Evolutionary conservation across 1,140 invertebrate genomes (phyloP).

Genomic region (Aphis craccivora): DNA sequence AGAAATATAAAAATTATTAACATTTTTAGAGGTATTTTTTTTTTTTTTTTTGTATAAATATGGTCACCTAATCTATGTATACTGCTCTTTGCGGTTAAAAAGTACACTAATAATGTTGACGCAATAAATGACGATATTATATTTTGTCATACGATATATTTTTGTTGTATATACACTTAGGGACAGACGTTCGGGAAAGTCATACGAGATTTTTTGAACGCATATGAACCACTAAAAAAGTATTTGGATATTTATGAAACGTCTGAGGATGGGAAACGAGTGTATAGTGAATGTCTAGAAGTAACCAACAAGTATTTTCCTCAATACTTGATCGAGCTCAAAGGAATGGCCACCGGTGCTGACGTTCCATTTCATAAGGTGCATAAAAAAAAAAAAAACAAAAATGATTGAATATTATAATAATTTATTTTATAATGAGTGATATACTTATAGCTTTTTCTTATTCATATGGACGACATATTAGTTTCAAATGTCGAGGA

Average conservation of each 20-base stretch:
- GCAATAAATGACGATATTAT: neutral
- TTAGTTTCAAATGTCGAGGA: neutral
- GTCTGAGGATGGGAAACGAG: slow-evolving; percentile 67
- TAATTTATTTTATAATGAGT: too few species aligned
- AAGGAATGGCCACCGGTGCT: slow-evolving; percentile 84
- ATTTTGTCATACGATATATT: neutral
- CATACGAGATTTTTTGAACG: neutral
- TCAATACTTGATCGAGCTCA: slow-evolving; percentile 82
- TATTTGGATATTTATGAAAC: slow-evolving; percentile 70
- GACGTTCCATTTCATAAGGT: slow-evolving; percentile 83
- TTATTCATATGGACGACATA: neutral
- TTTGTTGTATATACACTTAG: neutral
- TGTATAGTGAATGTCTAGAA: slow-evolving; percentile 78
- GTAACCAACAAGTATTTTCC: slow-evolving; percentile 76
- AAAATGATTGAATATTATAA: neutral
- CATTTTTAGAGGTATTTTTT: neutral
- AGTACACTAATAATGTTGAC: neutral
- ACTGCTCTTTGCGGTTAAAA: neutral
- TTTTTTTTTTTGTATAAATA: neutral
- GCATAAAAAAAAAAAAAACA: slow-evolving; percentile 41
- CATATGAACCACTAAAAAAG: slow-evolving; percentile 69
- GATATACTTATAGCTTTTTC: neutral
- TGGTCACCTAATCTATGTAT: neutral
- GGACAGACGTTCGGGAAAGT: neutral
- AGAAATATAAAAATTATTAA: neutral